Percentiles rank a stretch among this genome's conserved stretches.
Conservation (phyloP, 2,888 invertebrate genomes). For the Cosmorhoe ocellata region DNA sequence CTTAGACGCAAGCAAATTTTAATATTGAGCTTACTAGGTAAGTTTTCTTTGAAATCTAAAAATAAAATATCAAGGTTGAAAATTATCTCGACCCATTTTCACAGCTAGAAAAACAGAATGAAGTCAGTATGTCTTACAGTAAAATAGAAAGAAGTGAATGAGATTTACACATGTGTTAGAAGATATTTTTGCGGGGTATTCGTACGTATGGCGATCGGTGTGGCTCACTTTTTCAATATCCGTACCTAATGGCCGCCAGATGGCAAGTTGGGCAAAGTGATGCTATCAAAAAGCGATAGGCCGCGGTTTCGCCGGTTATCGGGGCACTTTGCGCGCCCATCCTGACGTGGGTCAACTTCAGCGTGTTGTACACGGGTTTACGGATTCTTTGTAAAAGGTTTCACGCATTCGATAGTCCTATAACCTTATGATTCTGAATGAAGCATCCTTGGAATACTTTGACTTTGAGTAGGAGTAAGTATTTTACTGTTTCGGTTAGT, state of each 20-base stretch:
- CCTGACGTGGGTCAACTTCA: conserved; percentile 71
- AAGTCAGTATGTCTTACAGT: conserved; percentile 12
- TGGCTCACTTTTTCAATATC: conserved; percentile 80
- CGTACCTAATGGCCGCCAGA: conserved; percentile 79
- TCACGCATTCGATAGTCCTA: conserved; percentile 18
- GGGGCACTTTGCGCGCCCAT: conserved; percentile 72
- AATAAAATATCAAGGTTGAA: no score
- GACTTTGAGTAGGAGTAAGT: conserved; percentile 24
- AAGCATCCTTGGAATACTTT: conserved; percentile 14
- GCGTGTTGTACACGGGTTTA: conserved; percentile 60
- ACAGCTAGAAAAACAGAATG: conserved; percentile 6
- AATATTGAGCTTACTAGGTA: background rate
- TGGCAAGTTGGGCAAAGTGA: conserved; percentile 81
- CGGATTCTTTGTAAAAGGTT: conserved; percentile 41
- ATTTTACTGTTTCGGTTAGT: background rate
- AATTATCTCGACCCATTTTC: conserved; percentile 7
- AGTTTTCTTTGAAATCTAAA: no score
- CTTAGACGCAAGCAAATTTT: no score
- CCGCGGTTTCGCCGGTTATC: conserved; percentile 78
- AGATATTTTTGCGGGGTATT: conserved; percentile 40
- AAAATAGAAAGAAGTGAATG: conserved; percentile 21
- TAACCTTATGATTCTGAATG: conserved; percentile 19
- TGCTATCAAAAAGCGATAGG: conserved; percentile 83
- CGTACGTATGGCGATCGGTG: conserved; percentile 48
- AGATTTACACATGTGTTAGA: conserved; percentile 30